Conservation (phyloP, 1,140 invertebrate genomes). For the Drosophila oshimai region DNA sequence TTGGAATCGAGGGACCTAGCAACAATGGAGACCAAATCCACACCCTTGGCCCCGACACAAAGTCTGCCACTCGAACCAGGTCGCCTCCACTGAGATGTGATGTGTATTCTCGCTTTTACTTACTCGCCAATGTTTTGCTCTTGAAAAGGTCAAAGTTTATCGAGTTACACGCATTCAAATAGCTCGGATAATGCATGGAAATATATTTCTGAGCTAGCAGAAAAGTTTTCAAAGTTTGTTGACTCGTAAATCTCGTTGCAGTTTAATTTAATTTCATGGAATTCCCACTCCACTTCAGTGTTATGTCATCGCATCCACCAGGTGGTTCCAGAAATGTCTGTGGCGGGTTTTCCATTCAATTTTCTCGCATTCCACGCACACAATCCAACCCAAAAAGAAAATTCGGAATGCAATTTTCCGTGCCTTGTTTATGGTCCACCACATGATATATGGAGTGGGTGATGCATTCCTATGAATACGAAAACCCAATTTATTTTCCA, state of each 20-base stretch:
- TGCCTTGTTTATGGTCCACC: not conserved
- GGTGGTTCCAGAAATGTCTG: slow-evolving; percentile 10
- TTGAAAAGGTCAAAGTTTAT: slow-evolving; percentile 60
- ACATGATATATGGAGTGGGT: not conserved
- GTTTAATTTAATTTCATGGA: slow-evolving; percentile 9
- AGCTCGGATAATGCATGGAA: not conserved
- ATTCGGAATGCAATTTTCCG: slow-evolving; percentile 1
- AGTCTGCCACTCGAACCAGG: slow-evolving; percentile 59
- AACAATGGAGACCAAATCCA: slow-evolving; percentile 11
- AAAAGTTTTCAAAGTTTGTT: not conserved
- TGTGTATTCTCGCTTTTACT: slow-evolving; percentile 9
- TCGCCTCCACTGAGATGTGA: slow-evolving; percentile 13
- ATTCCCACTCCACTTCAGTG: not conserved
- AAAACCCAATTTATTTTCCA: not conserved
- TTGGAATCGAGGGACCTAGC: not conserved
- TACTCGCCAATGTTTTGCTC: slow-evolving; percentile 15
- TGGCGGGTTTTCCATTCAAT: slow-evolving; percentile 8
- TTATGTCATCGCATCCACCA: not conserved
- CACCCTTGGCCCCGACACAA: slow-evolving; percentile 41
- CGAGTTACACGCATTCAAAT: slow-evolving; percentile 9
- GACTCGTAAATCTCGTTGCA: not conserved
- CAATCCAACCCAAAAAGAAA: not conserved
- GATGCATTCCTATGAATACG: not conserved
- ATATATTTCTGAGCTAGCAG: not conserved
- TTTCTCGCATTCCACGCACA: slow-evolving; percentile 5